Conservation (phyloP, 2,888 invertebrate genomes). For the Malachius bipustulatus region DNA sequence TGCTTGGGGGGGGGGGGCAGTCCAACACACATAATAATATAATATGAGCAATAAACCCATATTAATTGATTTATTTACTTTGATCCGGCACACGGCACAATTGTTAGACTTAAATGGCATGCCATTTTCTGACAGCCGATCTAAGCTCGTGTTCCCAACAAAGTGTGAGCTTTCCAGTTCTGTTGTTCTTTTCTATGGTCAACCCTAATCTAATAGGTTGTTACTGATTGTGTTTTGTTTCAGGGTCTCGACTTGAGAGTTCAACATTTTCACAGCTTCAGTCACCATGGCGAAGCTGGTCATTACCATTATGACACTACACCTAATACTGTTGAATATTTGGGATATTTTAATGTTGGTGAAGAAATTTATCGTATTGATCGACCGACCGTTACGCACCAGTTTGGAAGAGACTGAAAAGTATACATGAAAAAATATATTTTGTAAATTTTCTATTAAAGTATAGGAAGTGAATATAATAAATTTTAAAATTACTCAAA, state of each 20-base stretch:
- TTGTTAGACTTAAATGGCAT: no score
- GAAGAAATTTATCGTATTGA: slow-evolving; percentile 63
- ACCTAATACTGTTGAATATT: slow-evolving; percentile 75
- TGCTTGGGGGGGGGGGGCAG: no score
- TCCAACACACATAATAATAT: no score
- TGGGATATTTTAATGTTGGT: slow-evolving; percentile 79
- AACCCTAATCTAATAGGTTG: no score
- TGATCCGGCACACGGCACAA: no score
- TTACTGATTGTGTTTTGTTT: slow-evolving; percentile 23
- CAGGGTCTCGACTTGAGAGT: slow-evolving; percentile 81
- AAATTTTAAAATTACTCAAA: not conserved
- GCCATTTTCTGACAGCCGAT: no score
- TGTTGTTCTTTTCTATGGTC: no score
- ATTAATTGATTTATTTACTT: no score
- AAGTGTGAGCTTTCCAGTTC: no score
- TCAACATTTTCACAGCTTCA: slow-evolving; percentile 94
- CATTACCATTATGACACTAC: slow-evolving; percentile 96
- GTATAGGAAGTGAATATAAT: slow-evolving; percentile 2
- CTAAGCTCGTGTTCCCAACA: no score
- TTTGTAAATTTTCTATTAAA: slow-evolving; percentile 6
- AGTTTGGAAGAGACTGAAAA: slow-evolving; percentile 67
- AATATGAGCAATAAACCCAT: no score
- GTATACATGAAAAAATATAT: no score
- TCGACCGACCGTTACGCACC: slow-evolving; percentile 52
- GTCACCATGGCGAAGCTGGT: slow-evolving; percentile 72